Conservation (phyloP, 1,140 invertebrate species). For the Euwallacea similis region DNA sequence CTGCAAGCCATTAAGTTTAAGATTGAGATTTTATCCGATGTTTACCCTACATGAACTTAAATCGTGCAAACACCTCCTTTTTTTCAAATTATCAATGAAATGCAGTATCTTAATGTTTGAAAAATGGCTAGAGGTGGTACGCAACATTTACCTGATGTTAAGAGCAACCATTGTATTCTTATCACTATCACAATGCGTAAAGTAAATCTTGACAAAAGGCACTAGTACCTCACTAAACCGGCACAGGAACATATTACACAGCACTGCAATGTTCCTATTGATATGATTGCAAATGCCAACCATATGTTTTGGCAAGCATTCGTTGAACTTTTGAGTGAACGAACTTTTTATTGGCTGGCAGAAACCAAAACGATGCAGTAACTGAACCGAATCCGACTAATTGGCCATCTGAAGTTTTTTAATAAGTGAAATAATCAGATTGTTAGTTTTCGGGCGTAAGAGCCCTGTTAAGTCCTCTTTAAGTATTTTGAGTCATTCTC, state of each 20-base stretch:
- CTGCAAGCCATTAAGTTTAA: no score
- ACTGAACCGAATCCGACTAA: constrained; percentile 42
- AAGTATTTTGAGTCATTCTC: constrained; percentile 12
- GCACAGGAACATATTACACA: not conserved
- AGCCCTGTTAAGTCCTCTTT: constrained; percentile 16
- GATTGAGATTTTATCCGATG: no score
- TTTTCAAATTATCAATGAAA: no score
- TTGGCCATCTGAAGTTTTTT: constrained; percentile 42
- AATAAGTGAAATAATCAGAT: constrained; percentile 27
- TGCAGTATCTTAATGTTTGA: no score
- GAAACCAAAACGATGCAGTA: constrained; percentile 40
- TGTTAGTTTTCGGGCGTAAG: constrained; percentile 24
- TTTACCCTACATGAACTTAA: no score
- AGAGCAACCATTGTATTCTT: constrained; percentile 5
- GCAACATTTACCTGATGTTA: not conserved
- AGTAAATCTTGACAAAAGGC: not conserved
- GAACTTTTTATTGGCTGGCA: constrained; percentile 42
- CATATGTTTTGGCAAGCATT: constrained; percentile 36
- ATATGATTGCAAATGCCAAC: constrained; percentile 10
- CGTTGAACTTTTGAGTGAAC: constrained; percentile 42
- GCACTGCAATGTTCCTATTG: constrained; percentile 9
- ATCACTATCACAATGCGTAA: not conserved
- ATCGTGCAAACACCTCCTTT: no score
- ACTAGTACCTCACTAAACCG: not conserved
- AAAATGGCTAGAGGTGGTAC: no score